Evolutionary conservation across 2,888 invertebrate species (phyloP), one percentile per base, ranked within the genome.

Genomic region (Leptura quadrifasciata): DNA sequence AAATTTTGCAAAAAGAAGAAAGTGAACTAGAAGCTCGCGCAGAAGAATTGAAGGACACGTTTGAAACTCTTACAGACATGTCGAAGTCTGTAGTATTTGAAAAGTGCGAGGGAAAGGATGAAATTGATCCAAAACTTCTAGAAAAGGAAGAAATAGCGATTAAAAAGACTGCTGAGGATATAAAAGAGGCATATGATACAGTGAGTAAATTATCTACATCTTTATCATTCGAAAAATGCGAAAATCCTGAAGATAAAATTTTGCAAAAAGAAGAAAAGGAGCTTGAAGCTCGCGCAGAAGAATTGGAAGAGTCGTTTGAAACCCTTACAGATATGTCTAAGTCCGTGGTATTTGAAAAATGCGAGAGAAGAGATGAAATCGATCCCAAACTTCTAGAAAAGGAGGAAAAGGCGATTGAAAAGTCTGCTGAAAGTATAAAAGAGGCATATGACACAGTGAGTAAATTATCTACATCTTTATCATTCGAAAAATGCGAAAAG

Each of bases 401-500:
- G 58, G 74, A 65, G n/a, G 18, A 65, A n/a, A 55, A 63, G 57
- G 18, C 24, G 6, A 2, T 75, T 9, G 54, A 75, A 57, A 73
- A 77, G 67, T 55, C 70, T 20, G 68, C 70, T 3, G 58, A 80
- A 60, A 31, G 73, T 31, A 21, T 80, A 20, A 18, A 47, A 17
- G 67, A 76, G 21, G 74, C 39, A 27, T 67, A 63, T 15, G 75
- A 79, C 0, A 75, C 64, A 20, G 61, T 79, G 12, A 63, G 64
- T 17, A 58, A 74, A 35, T 52, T 79, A 15, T 31, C 78, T 9
- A 58, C 72, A 67, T 73, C 72, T 8, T 60, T 80, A 8, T 31
- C 74, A 15, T 82, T 81, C 67, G 80, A 82, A 9, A 80, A 81
- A 75, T 79, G 77, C 35, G 70, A 74, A 20, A 68, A 76, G 58